Evolutionary conservation across 2,888 invertebrate species (phyloP).

Genomic region (Flabesymbios commensalis): DNA sequence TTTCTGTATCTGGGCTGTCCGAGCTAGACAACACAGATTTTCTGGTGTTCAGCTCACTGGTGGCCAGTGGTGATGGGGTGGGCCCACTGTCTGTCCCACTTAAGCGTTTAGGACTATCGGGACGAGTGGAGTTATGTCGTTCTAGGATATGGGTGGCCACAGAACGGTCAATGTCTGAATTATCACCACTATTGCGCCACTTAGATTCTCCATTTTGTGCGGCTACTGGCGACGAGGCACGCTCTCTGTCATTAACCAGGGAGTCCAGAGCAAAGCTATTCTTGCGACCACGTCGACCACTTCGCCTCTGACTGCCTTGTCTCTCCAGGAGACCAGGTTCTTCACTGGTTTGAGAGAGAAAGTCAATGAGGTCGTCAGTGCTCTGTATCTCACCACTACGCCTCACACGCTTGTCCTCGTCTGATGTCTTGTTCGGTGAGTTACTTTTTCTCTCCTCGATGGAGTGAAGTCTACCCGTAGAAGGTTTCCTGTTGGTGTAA

Average conservation of each 20-base stretch:
- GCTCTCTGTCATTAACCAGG: conserved; percentile 43
- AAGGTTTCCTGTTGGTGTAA: not conserved
- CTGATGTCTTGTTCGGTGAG: not conserved
- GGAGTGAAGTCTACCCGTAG: conserved; percentile 7
- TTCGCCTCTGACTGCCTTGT: conserved; percentile 45
- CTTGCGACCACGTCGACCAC: conserved; percentile 36
- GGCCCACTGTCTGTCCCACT: too few relatives aligned
- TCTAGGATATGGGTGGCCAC: too few relatives aligned
- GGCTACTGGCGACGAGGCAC: conserved; percentile 44
- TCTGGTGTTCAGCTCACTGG: too few relatives aligned
- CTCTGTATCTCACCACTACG: conserved; percentile 27
- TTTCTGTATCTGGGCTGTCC: too few relatives aligned
- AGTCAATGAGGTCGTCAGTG: conserved; percentile 37
- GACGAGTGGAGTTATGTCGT: too few relatives aligned
- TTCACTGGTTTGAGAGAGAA: conserved; percentile 25
- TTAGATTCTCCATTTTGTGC: too few relatives aligned
- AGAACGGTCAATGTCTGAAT: too few relatives aligned
- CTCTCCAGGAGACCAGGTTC: conserved; percentile 39
- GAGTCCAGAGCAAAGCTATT: conserved; percentile 25
- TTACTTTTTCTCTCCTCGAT: conserved; percentile 14
- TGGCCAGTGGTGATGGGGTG: too few relatives aligned
- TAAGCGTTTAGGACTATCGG: too few relatives aligned
- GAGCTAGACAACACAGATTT: too few relatives aligned
- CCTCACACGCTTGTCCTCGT: conserved; percentile 18
- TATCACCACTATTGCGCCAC: too few relatives aligned